These are phyloP conservation scores for Halyomorpha halys DNA, from an alignment of 1,140 invertebrate genomes.

Conservation along the genomic window DNA sequence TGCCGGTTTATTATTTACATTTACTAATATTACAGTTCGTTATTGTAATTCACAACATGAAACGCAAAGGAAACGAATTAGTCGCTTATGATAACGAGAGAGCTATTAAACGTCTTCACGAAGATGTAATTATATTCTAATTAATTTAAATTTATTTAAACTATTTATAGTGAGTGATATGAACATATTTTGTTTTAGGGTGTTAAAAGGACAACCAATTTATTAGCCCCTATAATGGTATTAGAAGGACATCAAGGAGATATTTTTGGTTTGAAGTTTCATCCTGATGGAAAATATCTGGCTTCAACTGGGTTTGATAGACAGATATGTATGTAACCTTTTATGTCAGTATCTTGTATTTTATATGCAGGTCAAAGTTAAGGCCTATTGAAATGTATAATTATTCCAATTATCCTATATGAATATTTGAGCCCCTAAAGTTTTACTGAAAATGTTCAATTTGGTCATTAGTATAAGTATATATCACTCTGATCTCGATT, in stretches of 20 bases:
- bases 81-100: slow-evolving; percentile 15
- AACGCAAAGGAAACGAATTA: slow-evolving; percentile 25
- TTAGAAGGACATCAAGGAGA: slow-evolving; percentile 95
- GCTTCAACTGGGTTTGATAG: slow-evolving; percentile 94
- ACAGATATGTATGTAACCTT: slow-evolving; percentile 74
- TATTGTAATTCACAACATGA: slow-evolving; percentile 10
- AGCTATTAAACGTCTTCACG: slow-evolving; percentile 21
- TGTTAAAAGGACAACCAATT: slow-evolving; percentile 61
- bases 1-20: no score
- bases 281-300: slow-evolving; percentile 88
- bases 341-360: neutral
- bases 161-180: neutral
- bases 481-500: no score
- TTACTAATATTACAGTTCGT: no score
- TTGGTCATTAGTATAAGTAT: no score
- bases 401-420: no score
- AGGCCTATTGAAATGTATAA: no score
- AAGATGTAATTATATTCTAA: slow-evolving; percentile 15
- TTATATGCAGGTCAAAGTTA: no score
- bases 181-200: slow-evolving; percentile 18
- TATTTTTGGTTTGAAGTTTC: slow-evolving; percentile 87
- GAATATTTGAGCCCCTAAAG: no score
- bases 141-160: neutral
- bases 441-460: no score
- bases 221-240: slow-evolving; percentile 91